Evolutionary conservation across 2,797 vertebrate genomes (phyloP).

Genomic region (Prionace glauca): DNA sequence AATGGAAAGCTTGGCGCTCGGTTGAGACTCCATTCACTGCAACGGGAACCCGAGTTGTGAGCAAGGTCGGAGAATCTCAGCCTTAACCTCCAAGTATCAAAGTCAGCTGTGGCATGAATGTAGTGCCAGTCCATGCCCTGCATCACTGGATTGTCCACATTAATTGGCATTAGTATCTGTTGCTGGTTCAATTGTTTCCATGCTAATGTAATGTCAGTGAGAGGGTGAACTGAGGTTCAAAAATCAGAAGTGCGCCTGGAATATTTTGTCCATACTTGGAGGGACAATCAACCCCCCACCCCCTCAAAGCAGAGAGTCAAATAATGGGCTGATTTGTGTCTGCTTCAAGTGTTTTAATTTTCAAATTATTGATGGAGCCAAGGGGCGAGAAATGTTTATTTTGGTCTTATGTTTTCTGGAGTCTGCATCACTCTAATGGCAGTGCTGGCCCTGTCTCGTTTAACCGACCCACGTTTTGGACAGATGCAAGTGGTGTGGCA

Average conservation of each 20-base stretch:
- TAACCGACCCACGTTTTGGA: neutral
- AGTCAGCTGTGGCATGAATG: neutral
- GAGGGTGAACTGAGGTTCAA: neutral
- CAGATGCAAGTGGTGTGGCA: neutral
- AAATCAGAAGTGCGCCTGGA: neutral
- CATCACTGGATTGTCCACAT: neutral
- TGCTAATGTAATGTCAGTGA: neutral
- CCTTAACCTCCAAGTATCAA: neutral
- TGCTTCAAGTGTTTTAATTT: neutral
- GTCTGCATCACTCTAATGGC: neutral
- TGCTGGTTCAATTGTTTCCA: slow-evolving; percentile 27
- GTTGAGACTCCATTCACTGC: too few species aligned
- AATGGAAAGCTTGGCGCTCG: too few species aligned
- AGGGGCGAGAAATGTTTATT: neutral
- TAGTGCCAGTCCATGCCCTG: neutral
- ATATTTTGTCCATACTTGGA: neutral
- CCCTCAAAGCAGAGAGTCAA: neutral
- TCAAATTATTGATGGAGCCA: neutral
- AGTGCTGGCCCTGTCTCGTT: too few species aligned
- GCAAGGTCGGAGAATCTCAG: too few species aligned
- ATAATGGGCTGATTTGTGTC: neutral
- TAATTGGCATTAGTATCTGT: neutral
- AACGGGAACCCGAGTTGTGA: too few species aligned
- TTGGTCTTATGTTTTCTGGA: neutral
- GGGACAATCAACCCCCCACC: neutral